Evolutionary conservation across 2,113 vertebrate species (phyloP).

Genomic region (Sebastes schlegelii): DNA sequence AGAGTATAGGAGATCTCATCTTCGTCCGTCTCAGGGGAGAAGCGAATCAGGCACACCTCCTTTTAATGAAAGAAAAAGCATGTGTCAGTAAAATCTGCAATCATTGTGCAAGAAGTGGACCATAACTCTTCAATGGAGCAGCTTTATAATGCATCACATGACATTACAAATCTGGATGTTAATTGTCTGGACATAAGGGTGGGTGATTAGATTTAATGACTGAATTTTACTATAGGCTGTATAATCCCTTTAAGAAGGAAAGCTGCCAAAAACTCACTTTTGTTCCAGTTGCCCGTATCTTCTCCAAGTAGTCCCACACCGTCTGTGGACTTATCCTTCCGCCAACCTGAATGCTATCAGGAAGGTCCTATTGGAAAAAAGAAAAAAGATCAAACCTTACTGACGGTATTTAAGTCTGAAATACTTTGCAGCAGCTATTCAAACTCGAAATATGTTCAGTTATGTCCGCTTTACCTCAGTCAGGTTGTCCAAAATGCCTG

Average conservation of each 20-base stretch:
- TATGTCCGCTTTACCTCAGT: conserved; percentile 87
- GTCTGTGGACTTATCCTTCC: conserved; percentile 97
- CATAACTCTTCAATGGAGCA: background rate
- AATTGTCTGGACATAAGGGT: background rate
- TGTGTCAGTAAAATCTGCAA: conserved; percentile 27
- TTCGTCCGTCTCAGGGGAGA: conserved; percentile 96
- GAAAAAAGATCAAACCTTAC: background rate
- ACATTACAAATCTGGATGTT: background rate
- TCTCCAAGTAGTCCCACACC: conserved; percentile 99
- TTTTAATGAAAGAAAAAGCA: conserved; percentile 74
- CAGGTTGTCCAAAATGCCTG: conserved; percentile 92
- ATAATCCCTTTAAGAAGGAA: background rate
- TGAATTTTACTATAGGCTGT: background rate
- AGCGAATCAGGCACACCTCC: conserved; percentile 98
- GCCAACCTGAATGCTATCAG: conserved; percentile 96
- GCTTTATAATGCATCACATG: conserved; percentile 1
- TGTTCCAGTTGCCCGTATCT: conserved; percentile 97
- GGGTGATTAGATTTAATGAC: background rate
- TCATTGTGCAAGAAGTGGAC: background rate
- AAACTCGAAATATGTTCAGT: background rate
- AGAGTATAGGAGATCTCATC: conserved; percentile 97
- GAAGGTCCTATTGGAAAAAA: conserved; percentile 88
- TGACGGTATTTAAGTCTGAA: background rate
- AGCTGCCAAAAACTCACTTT: conserved; percentile 85
- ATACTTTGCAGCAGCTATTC: background rate